phyloP scores from a whole-genome alignment of 2,888 invertebrate species.

The Odontomyia ornata region DNA sequence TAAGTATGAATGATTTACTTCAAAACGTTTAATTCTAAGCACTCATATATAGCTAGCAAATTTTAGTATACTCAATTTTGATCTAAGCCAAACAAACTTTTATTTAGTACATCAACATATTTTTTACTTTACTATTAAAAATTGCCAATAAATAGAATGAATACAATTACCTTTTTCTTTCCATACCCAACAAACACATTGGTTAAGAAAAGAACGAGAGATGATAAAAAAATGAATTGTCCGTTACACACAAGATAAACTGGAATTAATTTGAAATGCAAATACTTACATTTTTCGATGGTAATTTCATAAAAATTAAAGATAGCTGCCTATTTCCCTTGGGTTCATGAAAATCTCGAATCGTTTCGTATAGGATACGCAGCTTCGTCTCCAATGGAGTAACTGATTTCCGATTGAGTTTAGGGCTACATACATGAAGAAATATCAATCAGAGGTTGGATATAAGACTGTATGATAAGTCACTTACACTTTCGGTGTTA shows the following conservation, averaged over 20 bases:
- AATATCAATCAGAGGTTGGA: neutral
- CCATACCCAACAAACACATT: slow-evolving; percentile 50
- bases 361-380: slow-evolving; percentile 85
- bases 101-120: too few species aligned
- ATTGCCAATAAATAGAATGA: too few species aligned
- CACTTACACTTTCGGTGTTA: slow-evolving; percentile 58
- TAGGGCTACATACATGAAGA: slow-evolving; percentile 15
- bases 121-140: too few species aligned
- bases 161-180: slow-evolving; percentile 52
- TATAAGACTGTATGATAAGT: too few species aligned
- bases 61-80: too few species aligned
- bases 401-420: slow-evolving; percentile 63
- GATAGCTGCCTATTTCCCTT: slow-evolving; percentile 90
- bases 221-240: slow-evolving; percentile 39
- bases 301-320: slow-evolving; percentile 92
- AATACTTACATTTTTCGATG: slow-evolving; percentile 78
- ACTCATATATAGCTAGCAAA: too few species aligned
- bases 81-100: too few species aligned
- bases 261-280: slow-evolving; percentile 16
- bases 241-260: slow-evolving; percentile 41
- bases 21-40: too few species aligned
- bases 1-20: too few species aligned
- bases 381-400: slow-evolving; percentile 78
- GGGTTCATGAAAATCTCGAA: slow-evolving; percentile 86
- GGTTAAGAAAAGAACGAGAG: slow-evolving; percentile 40